Conservation (phyloP, 2,888 invertebrate species). For the Epinotia ramella region DNA sequence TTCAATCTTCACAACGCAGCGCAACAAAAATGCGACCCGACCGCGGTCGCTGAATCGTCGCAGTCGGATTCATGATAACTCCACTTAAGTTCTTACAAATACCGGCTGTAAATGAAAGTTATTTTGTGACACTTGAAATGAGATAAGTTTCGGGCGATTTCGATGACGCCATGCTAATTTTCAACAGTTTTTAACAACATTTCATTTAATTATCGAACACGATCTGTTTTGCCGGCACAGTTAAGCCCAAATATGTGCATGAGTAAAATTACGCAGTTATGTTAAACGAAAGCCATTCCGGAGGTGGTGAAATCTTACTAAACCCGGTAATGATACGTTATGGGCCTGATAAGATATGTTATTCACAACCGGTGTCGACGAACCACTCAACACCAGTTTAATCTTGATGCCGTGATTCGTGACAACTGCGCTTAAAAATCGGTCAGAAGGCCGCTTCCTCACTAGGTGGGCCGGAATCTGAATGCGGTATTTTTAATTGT, state of each 20-base stretch:
- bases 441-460: too few species aligned
- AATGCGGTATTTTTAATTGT: too few species aligned
- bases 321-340: conserved; percentile 18
- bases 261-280: conserved; percentile 10
- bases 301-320: conserved; percentile 33
- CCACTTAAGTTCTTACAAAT: background rate
- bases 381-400: background rate
- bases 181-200: background rate
- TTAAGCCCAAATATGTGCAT: background rate
- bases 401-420: background rate
- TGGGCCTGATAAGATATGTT: conserved; percentile 4
- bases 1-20: too few species aligned
- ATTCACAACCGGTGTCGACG: background rate
- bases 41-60: background rate
- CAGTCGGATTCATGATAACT: background rate
- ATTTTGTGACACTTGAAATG: background rate
- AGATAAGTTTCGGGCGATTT: background rate
- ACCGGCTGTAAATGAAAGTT: background rate
- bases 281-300: conserved; percentile 29
- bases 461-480: too few species aligned
- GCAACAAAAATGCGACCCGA: too few species aligned
- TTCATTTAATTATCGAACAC: background rate
- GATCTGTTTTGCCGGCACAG: background rate
- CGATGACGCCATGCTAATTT: background rate
- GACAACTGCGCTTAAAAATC: too few species aligned